Evolutionary conservation across 2,888 invertebrate genomes (phyloP), one percentile per base, ranked within the genome.

Genomic region (Cephus sareptanus): DNA sequence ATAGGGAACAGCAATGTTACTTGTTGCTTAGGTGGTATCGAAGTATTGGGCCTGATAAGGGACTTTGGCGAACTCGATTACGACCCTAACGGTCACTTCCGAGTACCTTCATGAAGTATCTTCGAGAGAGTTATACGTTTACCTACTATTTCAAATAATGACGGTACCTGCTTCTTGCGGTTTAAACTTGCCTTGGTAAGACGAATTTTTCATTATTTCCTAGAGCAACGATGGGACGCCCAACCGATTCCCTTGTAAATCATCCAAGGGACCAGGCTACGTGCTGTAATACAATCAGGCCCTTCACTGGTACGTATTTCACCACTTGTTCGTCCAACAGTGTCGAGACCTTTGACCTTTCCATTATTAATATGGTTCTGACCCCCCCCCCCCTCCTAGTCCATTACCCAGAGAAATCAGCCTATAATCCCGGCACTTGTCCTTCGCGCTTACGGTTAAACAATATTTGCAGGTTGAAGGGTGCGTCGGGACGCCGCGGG

Each of bases 111-210:
- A 2, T 4, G 2, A 15, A 56, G 9, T 56, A 56, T 23, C 56
- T 56, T 15, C 6, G 6, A 15, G 23, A 23, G 23, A 23, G 15
- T 56, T 23, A 56, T 9, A 56, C 23, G 56, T 56, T 56, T 56
- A 56, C 56, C 56, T 56, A 56, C 56, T 56, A 56, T 23, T 23
- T 56, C 2, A 6, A 56, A 85, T 84, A 87, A 87, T 84, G 81
- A 71, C 79, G 77, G 81, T 87, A 87, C 87, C 85, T 87, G 87
- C 83, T 78, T 81, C 76, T 83, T 87, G 87, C 82, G 87, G 87
- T 87, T 83, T 80, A 81, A 80, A 86, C 86, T 87, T 86, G 86
- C 86, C 56, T 56, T 23, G 23, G 56, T 2, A 23, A 23, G 56
- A 35, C 0, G 12, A 56, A 9, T 23, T 56, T 56, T 56, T 15